A percentile compares a stretch with the other conserved stretches of the same genome.
phyloP scores from a whole-genome alignment of 2,797 vertebrate genomes.

The Galaxias olidus region DNA sequence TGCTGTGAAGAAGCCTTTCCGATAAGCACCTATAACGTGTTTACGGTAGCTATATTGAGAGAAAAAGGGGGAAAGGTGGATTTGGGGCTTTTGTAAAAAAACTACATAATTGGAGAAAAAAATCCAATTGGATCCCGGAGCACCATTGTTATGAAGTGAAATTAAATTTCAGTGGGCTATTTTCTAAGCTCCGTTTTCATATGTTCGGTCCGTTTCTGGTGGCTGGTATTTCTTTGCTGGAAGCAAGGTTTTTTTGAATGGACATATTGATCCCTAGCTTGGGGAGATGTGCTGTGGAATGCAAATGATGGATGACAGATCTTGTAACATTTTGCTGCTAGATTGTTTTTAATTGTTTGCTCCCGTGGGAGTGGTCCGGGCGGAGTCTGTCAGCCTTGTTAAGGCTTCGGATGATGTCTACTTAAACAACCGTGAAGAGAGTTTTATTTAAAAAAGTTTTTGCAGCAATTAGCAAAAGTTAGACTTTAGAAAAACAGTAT shows the following conservation, averaged over 20 bases:
- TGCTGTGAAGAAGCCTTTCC: conserved; percentile 34
- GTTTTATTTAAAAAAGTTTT: too few species aligned
- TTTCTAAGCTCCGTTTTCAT: conserved; percentile 22
- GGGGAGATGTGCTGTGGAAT: conserved; percentile 26
- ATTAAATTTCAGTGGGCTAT: conserved; percentile 53
- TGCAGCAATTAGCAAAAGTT: too few species aligned
- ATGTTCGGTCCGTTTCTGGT: conserved; percentile 25
- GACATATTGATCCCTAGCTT: conserved; percentile 41
- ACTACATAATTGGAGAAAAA: conserved; percentile 59
- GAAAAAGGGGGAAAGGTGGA: conserved; percentile 26
- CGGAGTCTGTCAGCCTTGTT: neutral
- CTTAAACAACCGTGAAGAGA: neutral
- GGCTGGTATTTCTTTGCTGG: conserved; percentile 8
- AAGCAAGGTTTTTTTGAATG: conserved; percentile 29
- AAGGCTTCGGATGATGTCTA: neutral
- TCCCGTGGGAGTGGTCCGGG: neutral
- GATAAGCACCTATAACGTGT: conserved; percentile 41
- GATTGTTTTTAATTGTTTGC: conserved; percentile 23
- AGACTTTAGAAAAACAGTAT: too few species aligned
- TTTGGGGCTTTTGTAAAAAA: conserved; percentile 45
- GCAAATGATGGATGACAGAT: conserved; percentile 15
- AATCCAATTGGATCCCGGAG: conserved; percentile 62
- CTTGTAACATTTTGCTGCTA: conserved; percentile 20
- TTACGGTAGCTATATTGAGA: conserved; percentile 42
- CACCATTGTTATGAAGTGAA: conserved; percentile 58